phyloP scores from a whole-genome alignment of 1,140 invertebrate species.

The Drosophila biarmipes region DNA sequence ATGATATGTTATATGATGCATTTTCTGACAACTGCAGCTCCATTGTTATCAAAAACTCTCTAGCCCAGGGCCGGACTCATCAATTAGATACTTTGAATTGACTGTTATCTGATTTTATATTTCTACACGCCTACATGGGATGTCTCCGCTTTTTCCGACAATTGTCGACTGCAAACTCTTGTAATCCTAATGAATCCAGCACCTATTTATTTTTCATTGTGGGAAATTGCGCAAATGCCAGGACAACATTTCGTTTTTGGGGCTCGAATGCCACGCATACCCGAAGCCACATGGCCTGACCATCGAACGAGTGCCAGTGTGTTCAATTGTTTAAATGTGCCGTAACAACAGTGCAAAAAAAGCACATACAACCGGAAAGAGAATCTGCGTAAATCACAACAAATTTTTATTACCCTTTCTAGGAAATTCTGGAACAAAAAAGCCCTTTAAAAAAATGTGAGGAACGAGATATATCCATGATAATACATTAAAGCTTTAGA shows the following conservation, averaged over 20 bases:
- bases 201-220: conserved; percentile 82
- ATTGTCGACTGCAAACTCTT: conserved; percentile 54
- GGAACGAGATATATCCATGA: no score
- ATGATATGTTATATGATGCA: background rate
- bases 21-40: background rate
- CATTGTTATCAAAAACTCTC: background rate
- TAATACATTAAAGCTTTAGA: no score
- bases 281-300: conserved; percentile 11
- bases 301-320: conserved; percentile 48
- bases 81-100: conserved; percentile 2
- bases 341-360: conserved; percentile 63
- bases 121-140: conserved; percentile 9
- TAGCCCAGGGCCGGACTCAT: background rate
- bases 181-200: conserved; percentile 81
- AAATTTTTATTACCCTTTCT: no score
- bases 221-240: conserved; percentile 81
- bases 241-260: conserved; percentile 70
- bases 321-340: conserved; percentile 81
- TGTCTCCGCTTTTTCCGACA: conserved; percentile 27
- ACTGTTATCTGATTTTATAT: conserved; percentile 7
- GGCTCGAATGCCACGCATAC: conserved; percentile 28
- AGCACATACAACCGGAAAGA: conserved; percentile 25
- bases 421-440: no score
- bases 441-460: background rate
- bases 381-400: background rate